A percentile compares a stretch with the other conserved stretches of the same genome.
phyloP scores from a whole-genome alignment of 1,140 invertebrate species.

The Holcopasites calliopsidis region DNA sequence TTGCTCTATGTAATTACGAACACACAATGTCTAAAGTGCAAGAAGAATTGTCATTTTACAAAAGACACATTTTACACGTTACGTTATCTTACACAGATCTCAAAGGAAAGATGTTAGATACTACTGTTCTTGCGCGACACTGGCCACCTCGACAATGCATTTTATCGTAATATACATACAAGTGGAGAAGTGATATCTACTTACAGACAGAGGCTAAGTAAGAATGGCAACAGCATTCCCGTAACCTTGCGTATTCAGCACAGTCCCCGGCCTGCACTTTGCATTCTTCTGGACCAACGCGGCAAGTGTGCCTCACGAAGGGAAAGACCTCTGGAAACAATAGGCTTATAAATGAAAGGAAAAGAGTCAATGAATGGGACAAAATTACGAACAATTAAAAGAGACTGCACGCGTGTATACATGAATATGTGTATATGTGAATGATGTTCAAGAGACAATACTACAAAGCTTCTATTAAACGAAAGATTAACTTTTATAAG shows the following conservation, averaged over 20 bases:
- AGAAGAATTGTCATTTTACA: too few relatives aligned
- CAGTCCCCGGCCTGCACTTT: slow-evolving; percentile 82
- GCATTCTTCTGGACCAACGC: slow-evolving; percentile 82
- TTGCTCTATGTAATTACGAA: too few relatives aligned
- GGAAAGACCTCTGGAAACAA: slow-evolving; percentile 81
- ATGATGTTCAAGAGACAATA: too few relatives aligned
- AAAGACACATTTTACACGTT: too few relatives aligned
- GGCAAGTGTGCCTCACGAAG: slow-evolving; percentile 86
- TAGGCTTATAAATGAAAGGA: background rate
- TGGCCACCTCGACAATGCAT: background rate
- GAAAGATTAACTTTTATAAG: too few relatives aligned
- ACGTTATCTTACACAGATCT: too few relatives aligned
- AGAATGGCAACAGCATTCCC: slow-evolving; percentile 85
- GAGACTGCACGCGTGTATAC: too few relatives aligned
- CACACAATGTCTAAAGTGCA: too few relatives aligned
- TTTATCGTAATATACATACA: background rate
- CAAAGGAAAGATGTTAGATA: background rate
- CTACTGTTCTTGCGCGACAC: background rate
- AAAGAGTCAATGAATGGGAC: background rate
- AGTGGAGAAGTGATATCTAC: slow-evolving; percentile 58
- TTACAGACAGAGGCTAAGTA: slow-evolving; percentile 82
- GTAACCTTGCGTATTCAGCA: slow-evolving; percentile 82
- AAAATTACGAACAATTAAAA: background rate
- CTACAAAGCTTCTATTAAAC: too few relatives aligned
- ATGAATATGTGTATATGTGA: too few relatives aligned